phyloP scores from a whole-genome alignment of 2,797 vertebrate genomes.

The Pseudotriccus pelzelni region DNA sequence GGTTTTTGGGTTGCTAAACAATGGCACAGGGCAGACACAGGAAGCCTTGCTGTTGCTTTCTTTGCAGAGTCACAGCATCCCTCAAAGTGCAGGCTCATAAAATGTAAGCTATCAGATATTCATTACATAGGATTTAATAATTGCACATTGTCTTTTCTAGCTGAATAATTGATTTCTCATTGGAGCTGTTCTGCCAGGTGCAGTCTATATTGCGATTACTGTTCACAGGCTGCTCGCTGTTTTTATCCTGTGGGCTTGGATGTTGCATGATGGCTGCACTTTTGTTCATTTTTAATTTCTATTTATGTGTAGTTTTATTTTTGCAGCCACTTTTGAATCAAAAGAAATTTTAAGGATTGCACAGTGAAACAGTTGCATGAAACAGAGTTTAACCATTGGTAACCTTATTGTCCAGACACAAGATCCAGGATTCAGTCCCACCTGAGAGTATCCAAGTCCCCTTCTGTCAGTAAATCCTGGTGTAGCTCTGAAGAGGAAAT shows the following conservation, averaged over 20 bases:
- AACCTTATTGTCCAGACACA: not conserved
- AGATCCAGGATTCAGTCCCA: not conserved
- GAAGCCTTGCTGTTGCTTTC: not conserved
- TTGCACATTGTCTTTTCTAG: constrained; percentile 13
- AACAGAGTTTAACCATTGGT: not conserved
- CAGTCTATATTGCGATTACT: not conserved
- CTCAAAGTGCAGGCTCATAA: not conserved
- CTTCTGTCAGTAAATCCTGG: not conserved
- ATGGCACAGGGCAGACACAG: not conserved
- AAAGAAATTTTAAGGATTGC: not conserved
- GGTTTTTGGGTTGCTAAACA: constrained; percentile 3
- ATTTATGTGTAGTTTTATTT: not conserved
- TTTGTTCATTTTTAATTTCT: not conserved
- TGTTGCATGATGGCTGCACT: not conserved
- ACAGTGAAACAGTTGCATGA: not conserved
- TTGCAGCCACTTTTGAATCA: not conserved
- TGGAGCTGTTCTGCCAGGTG: not conserved
- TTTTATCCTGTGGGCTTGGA: not conserved
- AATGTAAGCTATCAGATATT: not conserved
- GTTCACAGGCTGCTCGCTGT: not conserved
- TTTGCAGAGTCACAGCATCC: not conserved
- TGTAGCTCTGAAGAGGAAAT: not conserved
- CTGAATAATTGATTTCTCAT: constrained; percentile 43
- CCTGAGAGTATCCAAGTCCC: not conserved
- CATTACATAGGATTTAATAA: constrained; percentile 42